Evolutionary conservation across 1,140 invertebrate genomes (phyloP).

Genomic region (Caenorhabditis tropicalis): DNA sequence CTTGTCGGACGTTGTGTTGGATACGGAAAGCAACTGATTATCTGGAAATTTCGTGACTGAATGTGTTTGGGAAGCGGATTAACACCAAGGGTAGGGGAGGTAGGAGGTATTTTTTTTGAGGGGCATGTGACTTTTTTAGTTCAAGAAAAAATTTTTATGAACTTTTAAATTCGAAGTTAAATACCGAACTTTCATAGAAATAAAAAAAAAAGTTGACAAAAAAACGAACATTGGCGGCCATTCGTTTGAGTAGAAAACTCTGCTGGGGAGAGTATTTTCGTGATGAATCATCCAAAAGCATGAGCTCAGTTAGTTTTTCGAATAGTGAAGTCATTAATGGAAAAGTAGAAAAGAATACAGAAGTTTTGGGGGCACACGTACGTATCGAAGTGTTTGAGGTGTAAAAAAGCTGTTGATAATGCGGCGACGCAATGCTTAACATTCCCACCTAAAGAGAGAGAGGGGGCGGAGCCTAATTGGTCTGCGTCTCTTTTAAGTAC

Average conservation of each 20-base stretch:
- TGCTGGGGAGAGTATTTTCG: not conserved
- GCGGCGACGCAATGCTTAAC: not conserved
- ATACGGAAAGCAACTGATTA: constrained; percentile 58
- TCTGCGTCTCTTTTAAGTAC: not conserved
- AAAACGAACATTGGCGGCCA: constrained; percentile 20
- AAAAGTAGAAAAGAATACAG: not conserved
- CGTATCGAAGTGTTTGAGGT: not conserved
- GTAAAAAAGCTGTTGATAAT: constrained; percentile 31
- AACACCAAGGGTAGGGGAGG: too few relatives aligned
- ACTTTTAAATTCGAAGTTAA: too few relatives aligned
- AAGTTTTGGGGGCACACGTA: not conserved
- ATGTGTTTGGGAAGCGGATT: not conserved
- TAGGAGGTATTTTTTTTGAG: too few relatives aligned
- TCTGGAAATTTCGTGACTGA: constrained; percentile 42
- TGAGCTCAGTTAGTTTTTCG: constrained; percentile 5
- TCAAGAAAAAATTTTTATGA: too few relatives aligned
- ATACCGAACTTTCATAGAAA: not conserved
- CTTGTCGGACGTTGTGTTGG: constrained; percentile 38
- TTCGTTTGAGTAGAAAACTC: constrained; percentile 1
- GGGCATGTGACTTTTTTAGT: too few relatives aligned
- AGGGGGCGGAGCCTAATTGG: not conserved
- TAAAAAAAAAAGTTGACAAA: not conserved
- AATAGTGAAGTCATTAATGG: not conserved
- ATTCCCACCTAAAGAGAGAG: not conserved
- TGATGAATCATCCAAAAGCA: not conserved